phyloP scores from a whole-genome alignment of 2,888 invertebrate genomes.

The Cloeon dipterum region DNA sequence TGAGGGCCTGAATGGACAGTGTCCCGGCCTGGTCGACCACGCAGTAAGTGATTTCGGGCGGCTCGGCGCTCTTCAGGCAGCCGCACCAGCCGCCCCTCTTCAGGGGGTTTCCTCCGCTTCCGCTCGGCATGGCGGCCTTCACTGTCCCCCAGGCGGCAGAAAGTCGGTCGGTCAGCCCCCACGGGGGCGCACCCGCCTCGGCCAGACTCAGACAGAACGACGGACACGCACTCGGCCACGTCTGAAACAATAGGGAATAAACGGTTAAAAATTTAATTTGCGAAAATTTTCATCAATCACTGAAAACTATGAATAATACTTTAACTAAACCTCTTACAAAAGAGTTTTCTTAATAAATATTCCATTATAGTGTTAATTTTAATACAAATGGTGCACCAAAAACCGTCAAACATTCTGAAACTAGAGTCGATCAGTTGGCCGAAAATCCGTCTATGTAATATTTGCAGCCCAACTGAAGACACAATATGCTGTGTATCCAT shows the following conservation, averaged over 20 bases:
- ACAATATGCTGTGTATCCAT: no score
- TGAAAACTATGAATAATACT: no score
- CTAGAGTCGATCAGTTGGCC: no score
- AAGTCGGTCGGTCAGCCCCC: not conserved
- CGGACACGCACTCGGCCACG: not conserved
- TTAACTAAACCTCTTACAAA: no score
- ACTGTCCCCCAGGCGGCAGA: not conserved
- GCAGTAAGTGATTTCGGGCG: conserved; percentile 86
- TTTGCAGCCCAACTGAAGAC: no score
- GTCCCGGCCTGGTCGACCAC: conserved; percentile 77
- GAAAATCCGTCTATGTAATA: no score
- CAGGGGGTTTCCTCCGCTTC: not conserved
- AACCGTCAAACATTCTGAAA: no score
- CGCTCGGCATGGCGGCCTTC: not conserved
- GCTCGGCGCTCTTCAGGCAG: conserved; percentile 63
- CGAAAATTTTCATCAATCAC: no score
- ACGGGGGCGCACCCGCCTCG: not conserved
- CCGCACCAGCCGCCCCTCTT: not conserved
- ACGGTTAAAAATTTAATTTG: not conserved
- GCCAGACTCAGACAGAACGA: not conserved
- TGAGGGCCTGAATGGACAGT: conserved; percentile 65
- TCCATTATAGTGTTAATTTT: no score
- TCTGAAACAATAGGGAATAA: not conserved
- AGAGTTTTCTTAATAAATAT: no score
- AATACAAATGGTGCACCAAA: no score